phyloP scores from a whole-genome alignment of 2,888 invertebrate genomes.

The Priocnemis perturbator region DNA sequence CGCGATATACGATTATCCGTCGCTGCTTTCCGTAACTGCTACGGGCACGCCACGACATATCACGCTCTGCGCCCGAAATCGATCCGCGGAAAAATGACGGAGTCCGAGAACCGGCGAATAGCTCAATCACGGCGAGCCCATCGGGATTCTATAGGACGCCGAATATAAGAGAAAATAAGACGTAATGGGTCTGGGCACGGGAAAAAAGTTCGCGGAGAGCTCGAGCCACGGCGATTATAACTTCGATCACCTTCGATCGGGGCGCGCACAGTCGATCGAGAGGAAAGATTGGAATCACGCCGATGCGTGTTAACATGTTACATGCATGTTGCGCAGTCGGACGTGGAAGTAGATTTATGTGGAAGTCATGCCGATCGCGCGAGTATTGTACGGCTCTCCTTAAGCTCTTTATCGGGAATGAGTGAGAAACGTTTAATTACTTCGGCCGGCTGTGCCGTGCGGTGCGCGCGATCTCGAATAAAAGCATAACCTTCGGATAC shows the following conservation, averaged over 20 bases:
- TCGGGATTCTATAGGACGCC: too few relatives aligned
- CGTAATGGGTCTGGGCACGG: background rate
- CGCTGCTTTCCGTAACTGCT: too few relatives aligned
- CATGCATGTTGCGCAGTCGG: constrained; percentile 56
- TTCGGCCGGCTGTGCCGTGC: background rate
- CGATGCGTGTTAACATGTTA: constrained; percentile 66
- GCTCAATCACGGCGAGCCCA: too few relatives aligned
- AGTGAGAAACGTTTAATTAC: constrained; percentile 11
- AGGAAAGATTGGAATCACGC: constrained; percentile 64
- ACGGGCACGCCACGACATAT: too few relatives aligned
- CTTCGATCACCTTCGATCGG: constrained; percentile 42
- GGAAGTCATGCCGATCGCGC: constrained; percentile 59
- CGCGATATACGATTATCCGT: too few relatives aligned
- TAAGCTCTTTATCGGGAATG: constrained; percentile 3
- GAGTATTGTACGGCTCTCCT: constrained; percentile 43
- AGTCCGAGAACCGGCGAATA: too few relatives aligned
- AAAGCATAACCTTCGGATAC: too few relatives aligned
- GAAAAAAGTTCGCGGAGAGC: background rate
- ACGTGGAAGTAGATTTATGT: constrained; percentile 62
- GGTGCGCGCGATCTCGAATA: background rate
- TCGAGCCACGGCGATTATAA: constrained; percentile 21
- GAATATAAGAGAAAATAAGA: too few relatives aligned
- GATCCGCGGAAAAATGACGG: too few relatives aligned
- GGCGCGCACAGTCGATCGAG: constrained; percentile 50
- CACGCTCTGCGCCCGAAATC: too few relatives aligned